Base-by-base conservation (phyloP, 2,113 vertebrate genomes). In the Patagioenas fasciata region DNA sequence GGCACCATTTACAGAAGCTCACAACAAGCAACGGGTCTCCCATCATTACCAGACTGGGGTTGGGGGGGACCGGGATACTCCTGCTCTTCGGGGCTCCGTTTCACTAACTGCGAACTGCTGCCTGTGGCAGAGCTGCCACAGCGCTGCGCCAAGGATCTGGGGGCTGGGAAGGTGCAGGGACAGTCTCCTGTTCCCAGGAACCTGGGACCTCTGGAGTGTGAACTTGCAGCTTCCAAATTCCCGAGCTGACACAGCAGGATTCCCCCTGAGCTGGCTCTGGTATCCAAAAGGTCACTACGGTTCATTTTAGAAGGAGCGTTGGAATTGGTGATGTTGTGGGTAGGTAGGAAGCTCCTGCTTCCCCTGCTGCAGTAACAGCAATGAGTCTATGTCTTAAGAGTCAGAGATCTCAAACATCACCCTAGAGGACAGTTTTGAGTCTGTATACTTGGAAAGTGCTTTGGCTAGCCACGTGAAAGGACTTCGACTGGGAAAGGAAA, bases 181-280 rank as follows among this genome's bases (percentile, higher is more conserved):
- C 1, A 65, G n/a, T 18, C 40, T 38, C n/a, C 58, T 18, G 28
- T n/a, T 74, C 32, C 24, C 16, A 31, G 21, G 19, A 74, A 21
- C 7, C 28, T n/a, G 40, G 19, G 65, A 21, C 7, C 28, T n/a
- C n/a, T 11, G 47, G 23, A 40, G 21, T 28, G 8, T 26, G n/a
- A 32, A 26, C 8, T 3, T 26, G n/a, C 51, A 67, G 62, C 20
- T 36, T 18, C 44, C 18, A 44, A 44, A 19, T 19, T 44, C 15
- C 34, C 29, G 29, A 15, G 12, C 12, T 1, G 2, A 28, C 19
- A 12, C 0, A 1, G 34, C 61, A 50, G 61, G 42, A 50, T 40
- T 66, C 34, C 19, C 47, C 15, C 0, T 15, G n/a, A 15, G 57
- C 48, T 23, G 38, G 71, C 51, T 85, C 15, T 29, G 29, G 50